Evolutionary conservation across 2,113 vertebrate species (phyloP), one percentile per base, ranked within the genome.

Genomic region (Gadus chalcogrammus): DNA sequence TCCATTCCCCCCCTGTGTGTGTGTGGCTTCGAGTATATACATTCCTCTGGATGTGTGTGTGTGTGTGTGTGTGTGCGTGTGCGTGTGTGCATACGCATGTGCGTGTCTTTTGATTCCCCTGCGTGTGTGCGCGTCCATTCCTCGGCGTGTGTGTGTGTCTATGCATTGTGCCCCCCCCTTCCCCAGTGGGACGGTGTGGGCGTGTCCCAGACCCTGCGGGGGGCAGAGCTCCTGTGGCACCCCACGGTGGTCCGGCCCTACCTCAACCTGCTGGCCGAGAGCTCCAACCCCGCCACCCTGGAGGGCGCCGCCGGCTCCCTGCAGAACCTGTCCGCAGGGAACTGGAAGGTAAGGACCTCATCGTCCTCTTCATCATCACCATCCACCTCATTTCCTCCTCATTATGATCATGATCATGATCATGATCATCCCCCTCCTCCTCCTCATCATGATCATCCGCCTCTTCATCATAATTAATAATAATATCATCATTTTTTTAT

Each of bases 201-300:
- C 18, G 93, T 96, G 79, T 95, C 95, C 2, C 95, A 96, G 83
- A 90, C 94, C 68, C 94, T 94, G 9, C 94, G 96, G 78, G 97
- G 97, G 1, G 95, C 96, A 5, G 97, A 98, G 91, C 95, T 97
- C 91, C 92, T 99, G 59, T 99, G 97, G 97, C 97, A 99, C 84
- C 97, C 97, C 0, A 92, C 95, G 0, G 96, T 99, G 82, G 97
- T 99, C 56, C 97, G 97, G 88, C 96, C 97, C 0, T 98, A 99
- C 91, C 94, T 99, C 69, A 97, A 95, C 5, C 94, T 99, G 61
- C 91, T 99, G 66, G 96, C 97, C 2, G 96, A 99, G 87, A 99
- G 97, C 88, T 99, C 97, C 81, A 99, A 99, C 75, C 96, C 97
- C 0, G 96, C 96, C 69, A 99, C 97, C 3, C 92, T 99, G 66